Evolutionary conservation across 2,888 invertebrate species (phyloP).

Genomic region (Eupelmus urozonus): DNA sequence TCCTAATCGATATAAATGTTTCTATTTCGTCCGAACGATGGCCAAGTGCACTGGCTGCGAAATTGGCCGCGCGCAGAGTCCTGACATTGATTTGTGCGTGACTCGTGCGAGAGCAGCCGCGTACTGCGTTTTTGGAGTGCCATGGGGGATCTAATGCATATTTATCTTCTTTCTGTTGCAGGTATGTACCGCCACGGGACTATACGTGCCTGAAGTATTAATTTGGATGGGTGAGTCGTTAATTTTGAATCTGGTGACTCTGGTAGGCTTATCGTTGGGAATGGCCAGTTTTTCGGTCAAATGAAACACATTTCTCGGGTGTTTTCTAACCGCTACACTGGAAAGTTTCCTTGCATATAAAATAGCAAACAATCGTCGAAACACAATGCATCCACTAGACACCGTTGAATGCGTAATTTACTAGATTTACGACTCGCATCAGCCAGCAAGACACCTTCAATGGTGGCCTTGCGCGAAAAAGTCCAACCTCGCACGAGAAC

Average conservation of each 20-base stretch:
- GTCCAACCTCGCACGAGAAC: not conserved
- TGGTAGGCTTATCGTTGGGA: no score
- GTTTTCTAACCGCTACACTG: no score
- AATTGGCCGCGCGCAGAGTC: conserved; percentile 1
- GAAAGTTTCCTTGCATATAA: no score
- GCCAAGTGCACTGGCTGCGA: conserved; percentile 8
- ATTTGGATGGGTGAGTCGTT: conserved; percentile 1
- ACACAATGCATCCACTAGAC: no score
- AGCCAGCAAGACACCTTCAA: not conserved
- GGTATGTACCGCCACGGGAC: conserved; percentile 41
- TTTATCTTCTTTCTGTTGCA: conserved; percentile 48
- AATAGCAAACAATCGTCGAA: no score
- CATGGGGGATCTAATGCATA: conserved; percentile 22
- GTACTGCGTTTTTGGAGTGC: not conserved
- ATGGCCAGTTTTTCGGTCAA: no score
- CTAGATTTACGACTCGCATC: not conserved
- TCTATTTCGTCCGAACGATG: conserved; percentile 26
- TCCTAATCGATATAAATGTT: conserved; percentile 58
- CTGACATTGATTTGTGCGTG: conserved; percentile 50
- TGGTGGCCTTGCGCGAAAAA: not conserved
- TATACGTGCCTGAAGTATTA: not conserved
- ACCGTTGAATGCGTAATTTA: no score
- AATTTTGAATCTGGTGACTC: not conserved
- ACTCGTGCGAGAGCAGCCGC: no score
- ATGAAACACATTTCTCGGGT: no score